Evolutionary conservation across 2,113 vertebrate species (phyloP).

Genomic region (Eurystomus gularis): DNA sequence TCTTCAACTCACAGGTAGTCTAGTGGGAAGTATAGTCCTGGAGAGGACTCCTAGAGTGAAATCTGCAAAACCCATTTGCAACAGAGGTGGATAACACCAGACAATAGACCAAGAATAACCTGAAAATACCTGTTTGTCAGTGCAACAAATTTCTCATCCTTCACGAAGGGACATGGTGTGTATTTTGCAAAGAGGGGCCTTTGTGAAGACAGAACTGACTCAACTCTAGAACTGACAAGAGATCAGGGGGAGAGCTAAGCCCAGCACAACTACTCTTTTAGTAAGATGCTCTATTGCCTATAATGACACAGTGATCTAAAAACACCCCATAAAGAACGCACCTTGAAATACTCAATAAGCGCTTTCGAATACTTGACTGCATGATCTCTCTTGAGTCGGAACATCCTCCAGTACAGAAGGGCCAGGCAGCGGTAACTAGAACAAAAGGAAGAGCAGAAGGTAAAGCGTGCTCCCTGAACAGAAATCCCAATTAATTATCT

Average conservation of each 20-base stretch:
- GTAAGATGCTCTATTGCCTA: not conserved
- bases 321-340: constrained; percentile 45
- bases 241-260: not conserved
- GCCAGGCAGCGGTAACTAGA: constrained; percentile 93
- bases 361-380: constrained; percentile 97
- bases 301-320: not conserved
- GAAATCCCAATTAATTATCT: not conserved
- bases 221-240: not conserved
- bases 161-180: not conserved
- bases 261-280: not conserved
- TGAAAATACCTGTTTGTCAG: not conserved
- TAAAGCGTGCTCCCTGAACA: not conserved
- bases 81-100: not conserved
- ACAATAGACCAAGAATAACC: not conserved
- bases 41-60: not conserved
- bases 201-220: not conserved
- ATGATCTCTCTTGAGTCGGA: constrained; percentile 94
- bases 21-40: not conserved
- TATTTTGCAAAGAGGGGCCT: not conserved
- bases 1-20: not conserved
- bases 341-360: constrained; percentile 96
- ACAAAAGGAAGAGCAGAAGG: constrained; percentile 13
- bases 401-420: constrained; percentile 98
- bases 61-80: not conserved
- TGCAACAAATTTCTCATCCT: not conserved